Evolutionary conservation across 1,140 invertebrate genomes (phyloP).

Genomic region (Zaprionus davidi): DNA sequence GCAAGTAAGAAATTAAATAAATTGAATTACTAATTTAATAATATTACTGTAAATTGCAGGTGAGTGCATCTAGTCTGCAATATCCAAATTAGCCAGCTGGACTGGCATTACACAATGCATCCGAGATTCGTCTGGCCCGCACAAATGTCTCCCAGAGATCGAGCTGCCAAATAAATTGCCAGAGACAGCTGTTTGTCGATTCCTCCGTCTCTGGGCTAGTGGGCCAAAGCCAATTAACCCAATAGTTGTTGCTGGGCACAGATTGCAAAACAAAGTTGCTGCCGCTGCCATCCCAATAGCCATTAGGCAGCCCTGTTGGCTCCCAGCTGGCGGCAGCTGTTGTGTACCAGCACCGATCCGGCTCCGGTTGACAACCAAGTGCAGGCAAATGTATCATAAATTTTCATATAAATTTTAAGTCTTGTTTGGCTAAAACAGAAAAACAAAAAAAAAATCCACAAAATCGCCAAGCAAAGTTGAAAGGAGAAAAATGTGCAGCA

Average conservation of each 20-base stretch:
- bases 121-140: constrained; percentile 1
- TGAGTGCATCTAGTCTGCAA: background rate
- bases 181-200: constrained; percentile 31
- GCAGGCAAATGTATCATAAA: constrained; percentile 81
- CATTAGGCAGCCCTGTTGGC: constrained; percentile 33
- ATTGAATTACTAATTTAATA: background rate
- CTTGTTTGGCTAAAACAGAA: constrained; percentile 48
- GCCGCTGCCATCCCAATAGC: constrained; percentile 30
- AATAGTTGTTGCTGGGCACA: constrained; percentile 39
- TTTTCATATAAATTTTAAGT: constrained; percentile 81
- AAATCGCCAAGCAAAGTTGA: constrained; percentile 5
- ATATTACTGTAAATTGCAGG: background rate
- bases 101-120: constrained; percentile 20
- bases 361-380: constrained; percentile 73
- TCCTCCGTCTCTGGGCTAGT: constrained; percentile 9
- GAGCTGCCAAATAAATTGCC: constrained; percentile 30
- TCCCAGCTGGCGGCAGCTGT: constrained; percentile 48
- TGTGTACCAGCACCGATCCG: constrained; percentile 33
- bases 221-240: constrained; percentile 52
- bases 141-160: constrained; percentile 26
- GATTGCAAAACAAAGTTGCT: constrained; percentile 17
- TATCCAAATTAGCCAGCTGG: constrained; percentile 3
- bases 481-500: constrained; percentile 53
- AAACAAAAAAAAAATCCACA: constrained; percentile 12
- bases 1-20: background rate